These are phyloP conservation scores for Rhinoraja longicauda DNA, from an alignment of 2,797 vertebrate species.

Conservation along the genomic window DNA sequence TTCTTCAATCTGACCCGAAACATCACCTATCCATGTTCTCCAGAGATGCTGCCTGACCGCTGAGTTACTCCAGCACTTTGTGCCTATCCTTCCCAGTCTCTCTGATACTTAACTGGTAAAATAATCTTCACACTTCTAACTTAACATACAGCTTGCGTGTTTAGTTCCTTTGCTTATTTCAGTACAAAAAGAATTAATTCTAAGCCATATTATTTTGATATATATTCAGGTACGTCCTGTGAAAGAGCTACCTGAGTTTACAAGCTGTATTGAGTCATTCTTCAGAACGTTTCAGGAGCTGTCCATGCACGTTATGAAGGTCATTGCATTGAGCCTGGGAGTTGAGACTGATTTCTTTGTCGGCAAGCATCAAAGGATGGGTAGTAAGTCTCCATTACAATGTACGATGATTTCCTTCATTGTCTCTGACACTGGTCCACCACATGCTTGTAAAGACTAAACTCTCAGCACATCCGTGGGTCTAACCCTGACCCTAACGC, in stretches of 20 bases:
- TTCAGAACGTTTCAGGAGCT: conserved; percentile 58
- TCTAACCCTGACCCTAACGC: too few relatives aligned
- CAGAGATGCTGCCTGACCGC: too few relatives aligned
- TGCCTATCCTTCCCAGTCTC: too few relatives aligned
- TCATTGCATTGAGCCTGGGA: conserved; percentile 57
- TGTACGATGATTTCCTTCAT: background rate
- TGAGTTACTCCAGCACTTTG: too few relatives aligned
- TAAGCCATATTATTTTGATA: too few relatives aligned
- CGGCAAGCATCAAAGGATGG: conserved; percentile 50
- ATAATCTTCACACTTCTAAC: too few relatives aligned
- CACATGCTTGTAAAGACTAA: too few relatives aligned
- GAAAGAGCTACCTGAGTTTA: conserved; percentile 46
- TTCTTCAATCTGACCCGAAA: too few relatives aligned
- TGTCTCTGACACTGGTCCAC: background rate
- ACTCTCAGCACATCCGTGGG: too few relatives aligned
- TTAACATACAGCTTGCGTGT: background rate
- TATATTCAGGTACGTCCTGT: conserved; percentile 57
- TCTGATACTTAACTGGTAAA: too few relatives aligned
- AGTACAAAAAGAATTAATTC: background rate
- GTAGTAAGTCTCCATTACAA: conserved; percentile 49
- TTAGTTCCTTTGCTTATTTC: background rate
- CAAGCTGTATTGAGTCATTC: conserved; percentile 48
- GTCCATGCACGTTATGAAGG: conserved; percentile 53
- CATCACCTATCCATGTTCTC: too few relatives aligned
- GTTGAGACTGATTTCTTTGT: conserved; percentile 56